A percentile compares a stretch with the other conserved stretches of the same genome.
phyloP scores from a whole-genome alignment of 2,113 vertebrate genomes.

The Podiceps cristatus region DNA sequence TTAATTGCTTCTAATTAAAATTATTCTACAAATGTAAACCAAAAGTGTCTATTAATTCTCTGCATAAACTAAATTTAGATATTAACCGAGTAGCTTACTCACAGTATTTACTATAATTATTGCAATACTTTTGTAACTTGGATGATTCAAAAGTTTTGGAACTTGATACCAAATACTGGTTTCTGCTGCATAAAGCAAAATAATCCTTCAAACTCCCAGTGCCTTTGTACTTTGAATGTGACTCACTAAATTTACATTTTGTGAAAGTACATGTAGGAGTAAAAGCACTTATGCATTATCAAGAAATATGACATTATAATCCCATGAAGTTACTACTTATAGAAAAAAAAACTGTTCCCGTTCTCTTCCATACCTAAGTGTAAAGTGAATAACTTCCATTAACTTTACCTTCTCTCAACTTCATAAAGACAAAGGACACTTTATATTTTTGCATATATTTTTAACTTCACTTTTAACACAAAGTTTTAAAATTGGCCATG shows the following conservation, averaged over 20 bases:
- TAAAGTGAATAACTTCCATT: conserved; percentile 20
- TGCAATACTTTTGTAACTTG: conserved; percentile 32
- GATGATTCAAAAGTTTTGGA: conserved; percentile 45
- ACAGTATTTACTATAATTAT: conserved; percentile 67
- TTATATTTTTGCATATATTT: conserved; percentile 20
- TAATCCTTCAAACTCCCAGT: conserved; percentile 56
- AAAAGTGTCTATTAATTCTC: conserved; percentile 49
- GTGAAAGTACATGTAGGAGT: conserved; percentile 70
- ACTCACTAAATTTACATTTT: conserved; percentile 73
- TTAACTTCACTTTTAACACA: neutral
- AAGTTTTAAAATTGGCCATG: neutral
- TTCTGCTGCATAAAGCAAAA: conserved; percentile 63
- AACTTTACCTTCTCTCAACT: conserved; percentile 12
- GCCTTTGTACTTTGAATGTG: conserved; percentile 43
- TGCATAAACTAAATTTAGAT: conserved; percentile 42
- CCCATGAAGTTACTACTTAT: conserved; percentile 61
- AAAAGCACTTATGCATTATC: conserved; percentile 73
- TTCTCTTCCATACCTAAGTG: conserved; percentile 14
- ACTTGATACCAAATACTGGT: conserved; percentile 40
- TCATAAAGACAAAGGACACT: conserved; percentile 1
- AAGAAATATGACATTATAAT: conserved; percentile 68
- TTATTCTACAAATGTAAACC: conserved; percentile 44
- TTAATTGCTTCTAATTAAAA: conserved; percentile 59
- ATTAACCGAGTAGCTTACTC: conserved; percentile 35
- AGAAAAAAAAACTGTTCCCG: conserved; percentile 37